phyloP scores from a whole-genome alignment of 2,113 vertebrate genomes.

The Abramis brama region DNA sequence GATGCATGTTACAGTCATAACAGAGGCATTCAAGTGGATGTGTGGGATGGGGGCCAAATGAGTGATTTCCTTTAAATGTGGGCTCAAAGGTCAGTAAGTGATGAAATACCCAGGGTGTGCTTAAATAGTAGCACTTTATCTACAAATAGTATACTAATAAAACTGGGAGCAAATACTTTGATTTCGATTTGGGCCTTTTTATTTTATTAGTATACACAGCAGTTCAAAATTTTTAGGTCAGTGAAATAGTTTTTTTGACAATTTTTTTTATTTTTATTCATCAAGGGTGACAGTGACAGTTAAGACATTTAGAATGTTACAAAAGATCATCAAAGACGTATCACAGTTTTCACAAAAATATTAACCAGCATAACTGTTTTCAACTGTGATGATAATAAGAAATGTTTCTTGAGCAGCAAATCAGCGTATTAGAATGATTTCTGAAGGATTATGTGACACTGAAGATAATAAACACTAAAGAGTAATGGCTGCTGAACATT shows the following conservation, averaged over 20 bases:
- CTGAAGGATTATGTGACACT: too few species aligned
- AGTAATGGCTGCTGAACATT: too few species aligned
- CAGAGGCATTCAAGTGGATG: background rate
- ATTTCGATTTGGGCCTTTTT: background rate
- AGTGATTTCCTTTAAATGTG: constrained; percentile 45
- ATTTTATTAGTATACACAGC: background rate
- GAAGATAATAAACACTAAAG: too few species aligned
- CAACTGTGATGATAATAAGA: too few species aligned
- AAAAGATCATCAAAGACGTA: background rate
- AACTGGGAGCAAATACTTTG: background rate
- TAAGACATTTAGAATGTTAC: background rate
- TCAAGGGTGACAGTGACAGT: background rate
- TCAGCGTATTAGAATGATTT: too few species aligned
- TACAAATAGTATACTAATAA: background rate
- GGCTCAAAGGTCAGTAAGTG: constrained; percentile 45
- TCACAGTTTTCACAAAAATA: too few species aligned
- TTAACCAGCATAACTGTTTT: too few species aligned
- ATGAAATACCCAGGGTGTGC: constrained; percentile 19
- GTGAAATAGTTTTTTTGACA: background rate
- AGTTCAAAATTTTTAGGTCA: background rate
- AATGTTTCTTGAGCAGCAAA: too few species aligned
- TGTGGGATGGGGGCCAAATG: constrained; percentile 22
- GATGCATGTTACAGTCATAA: background rate
- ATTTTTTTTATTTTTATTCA: background rate
- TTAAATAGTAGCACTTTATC: background rate